Conservation (phyloP, 2,888 invertebrate genomes). For the Margaritifera margaritifera region DNA sequence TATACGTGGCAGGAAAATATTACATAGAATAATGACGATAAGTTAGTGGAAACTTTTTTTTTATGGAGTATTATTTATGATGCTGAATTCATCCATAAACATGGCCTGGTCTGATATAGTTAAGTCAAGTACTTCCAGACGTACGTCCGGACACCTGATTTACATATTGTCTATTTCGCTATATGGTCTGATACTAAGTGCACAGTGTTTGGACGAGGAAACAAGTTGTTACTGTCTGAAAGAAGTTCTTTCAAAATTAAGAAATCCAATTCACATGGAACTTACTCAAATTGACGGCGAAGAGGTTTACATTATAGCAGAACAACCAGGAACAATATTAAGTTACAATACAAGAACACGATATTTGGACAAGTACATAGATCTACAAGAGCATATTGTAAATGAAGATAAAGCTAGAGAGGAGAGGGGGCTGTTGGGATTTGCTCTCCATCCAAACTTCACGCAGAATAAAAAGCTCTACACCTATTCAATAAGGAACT, state of each 20-base stretch:
- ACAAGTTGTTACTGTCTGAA: slow-evolving; percentile 37
- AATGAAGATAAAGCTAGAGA: slow-evolving; percentile 26
- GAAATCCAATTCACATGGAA: slow-evolving; percentile 38
- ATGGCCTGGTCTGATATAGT: too few species aligned
- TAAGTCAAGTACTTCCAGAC: too few species aligned
- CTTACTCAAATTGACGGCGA: slow-evolving; percentile 17
- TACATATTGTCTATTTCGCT: too few species aligned
- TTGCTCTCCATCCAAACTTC: slow-evolving; percentile 63
- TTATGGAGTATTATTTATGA: too few species aligned
- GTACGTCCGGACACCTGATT: too few species aligned
- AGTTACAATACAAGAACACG: slow-evolving; percentile 12
- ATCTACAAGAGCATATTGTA: slow-evolving; percentile 32
- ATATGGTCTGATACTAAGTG: too few species aligned
- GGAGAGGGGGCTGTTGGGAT: slow-evolving; percentile 60
- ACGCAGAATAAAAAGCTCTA: slow-evolving; percentile 48
- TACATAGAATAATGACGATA: too few species aligned
- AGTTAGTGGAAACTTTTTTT: too few species aligned
- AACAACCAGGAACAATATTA: slow-evolving; percentile 41
- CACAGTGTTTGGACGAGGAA: too few species aligned
- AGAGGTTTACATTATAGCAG: slow-evolving; percentile 34
- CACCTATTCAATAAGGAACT: slow-evolving; percentile 52
- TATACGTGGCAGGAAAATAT: too few species aligned
- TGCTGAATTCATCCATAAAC: too few species aligned
- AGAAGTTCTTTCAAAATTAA: slow-evolving; percentile 21
- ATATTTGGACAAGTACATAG: slow-evolving; percentile 26